Evolutionary conservation across 2,888 invertebrate species (phyloP).

Genomic region (Spatulosminthurus flaviceps): DNA sequence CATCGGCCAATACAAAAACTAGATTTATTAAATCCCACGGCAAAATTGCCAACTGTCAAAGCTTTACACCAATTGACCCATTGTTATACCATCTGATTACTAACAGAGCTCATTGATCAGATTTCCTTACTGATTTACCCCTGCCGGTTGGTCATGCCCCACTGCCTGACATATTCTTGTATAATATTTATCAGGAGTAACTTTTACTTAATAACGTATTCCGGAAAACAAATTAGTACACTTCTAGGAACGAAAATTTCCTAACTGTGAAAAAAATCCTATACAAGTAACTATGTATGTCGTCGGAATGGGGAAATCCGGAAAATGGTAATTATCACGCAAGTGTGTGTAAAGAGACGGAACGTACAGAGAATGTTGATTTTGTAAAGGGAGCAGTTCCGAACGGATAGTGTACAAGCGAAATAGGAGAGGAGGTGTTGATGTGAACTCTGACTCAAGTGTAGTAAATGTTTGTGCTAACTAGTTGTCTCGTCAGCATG

Average conservation of each 20-base stretch:
- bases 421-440: not conserved
- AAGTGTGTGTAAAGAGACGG: too few species aligned
- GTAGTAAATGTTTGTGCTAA: slow-evolving; percentile 11
- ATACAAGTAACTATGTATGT: too few species aligned
- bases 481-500: not conserved
- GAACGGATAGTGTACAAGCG: not conserved
- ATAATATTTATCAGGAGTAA: too few species aligned
- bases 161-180: not conserved
- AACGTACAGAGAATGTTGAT: not conserved
- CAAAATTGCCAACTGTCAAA: too few species aligned
- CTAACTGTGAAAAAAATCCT: too few species aligned
- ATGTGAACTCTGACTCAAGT: slow-evolving; percentile 13
- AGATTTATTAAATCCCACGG: too few species aligned
- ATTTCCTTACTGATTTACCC: not conserved
- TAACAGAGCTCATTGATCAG: not conserved
- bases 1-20: too few species aligned
- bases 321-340: not conserved
- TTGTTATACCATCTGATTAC: not conserved
- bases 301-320: too few species aligned
- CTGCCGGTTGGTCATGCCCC: not conserved
- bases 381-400: not conserved
- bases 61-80: too few species aligned
- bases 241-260: too few species aligned
- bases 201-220: too few species aligned
- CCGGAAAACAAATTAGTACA: too few species aligned